phyloP scores from a whole-genome alignment of 2,888 invertebrate genomes.

The Synanthedon vespiformis region DNA sequence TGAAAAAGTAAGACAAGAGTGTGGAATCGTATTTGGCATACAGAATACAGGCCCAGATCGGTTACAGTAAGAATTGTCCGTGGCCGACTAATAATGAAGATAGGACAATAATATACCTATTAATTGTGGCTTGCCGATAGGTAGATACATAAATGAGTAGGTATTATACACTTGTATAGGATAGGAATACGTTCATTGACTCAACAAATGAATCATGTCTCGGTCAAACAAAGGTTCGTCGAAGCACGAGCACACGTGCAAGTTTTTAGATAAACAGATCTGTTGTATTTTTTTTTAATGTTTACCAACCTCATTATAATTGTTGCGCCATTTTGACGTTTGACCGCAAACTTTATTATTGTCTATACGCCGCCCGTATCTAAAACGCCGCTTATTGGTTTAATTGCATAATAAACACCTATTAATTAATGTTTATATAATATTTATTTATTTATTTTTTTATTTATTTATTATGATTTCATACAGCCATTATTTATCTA shows the following conservation, averaged over 20 bases:
- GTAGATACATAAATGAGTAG: no score
- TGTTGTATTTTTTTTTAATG: neutral
- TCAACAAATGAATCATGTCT: slow-evolving; percentile 9
- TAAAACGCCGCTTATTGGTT: neutral
- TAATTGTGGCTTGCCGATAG: no score
- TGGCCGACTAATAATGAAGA: no score
- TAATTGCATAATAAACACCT: neutral
- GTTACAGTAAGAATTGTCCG: no score
- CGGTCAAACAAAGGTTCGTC: neutral
- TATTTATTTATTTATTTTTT: no score
- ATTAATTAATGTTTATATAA: neutral
- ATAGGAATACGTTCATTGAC: neutral
- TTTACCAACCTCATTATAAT: neutral
- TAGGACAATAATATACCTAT: no score
- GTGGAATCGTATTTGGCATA: no score
- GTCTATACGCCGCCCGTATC: neutral
- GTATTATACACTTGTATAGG: no score
- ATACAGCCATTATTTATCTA: no score
- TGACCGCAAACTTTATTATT: neutral
- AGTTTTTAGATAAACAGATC: neutral
- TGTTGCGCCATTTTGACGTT: neutral
- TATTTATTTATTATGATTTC: no score
- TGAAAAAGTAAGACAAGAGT: no score
- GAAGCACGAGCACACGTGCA: neutral
- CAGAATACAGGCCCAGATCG: no score